These are phyloP conservation scores for Semnopithecus entellus DNA, from an alignment of 2,113 vertebrate genomes.

Conservation along the genomic window DNA sequence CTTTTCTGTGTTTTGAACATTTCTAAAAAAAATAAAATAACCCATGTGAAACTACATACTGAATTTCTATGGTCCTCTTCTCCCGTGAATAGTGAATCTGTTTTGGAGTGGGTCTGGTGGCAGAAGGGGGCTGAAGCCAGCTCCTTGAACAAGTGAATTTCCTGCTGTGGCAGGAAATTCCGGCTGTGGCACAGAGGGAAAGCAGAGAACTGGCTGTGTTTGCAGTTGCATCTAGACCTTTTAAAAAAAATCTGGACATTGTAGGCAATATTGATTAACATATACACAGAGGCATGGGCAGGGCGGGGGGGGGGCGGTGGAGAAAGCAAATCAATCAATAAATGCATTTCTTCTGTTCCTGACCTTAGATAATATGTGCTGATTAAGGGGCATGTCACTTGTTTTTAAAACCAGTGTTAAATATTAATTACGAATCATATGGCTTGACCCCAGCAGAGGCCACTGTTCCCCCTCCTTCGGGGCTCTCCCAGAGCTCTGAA, in stretches of 20 bases:
- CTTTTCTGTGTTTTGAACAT: neutral
- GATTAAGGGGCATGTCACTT: slow-evolving; percentile 31
- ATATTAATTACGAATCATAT: slow-evolving; percentile 56
- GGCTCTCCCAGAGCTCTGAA: neutral
- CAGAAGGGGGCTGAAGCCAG: neutral
- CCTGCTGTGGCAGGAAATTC: too few relatives aligned
- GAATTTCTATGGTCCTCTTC: neutral
- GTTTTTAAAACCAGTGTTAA: slow-evolving; percentile 53
- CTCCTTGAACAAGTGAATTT: neutral
- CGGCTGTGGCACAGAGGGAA: neutral
- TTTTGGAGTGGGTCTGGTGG: neutral
- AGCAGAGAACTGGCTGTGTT: neutral
- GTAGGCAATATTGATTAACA: slow-evolving; percentile 20
- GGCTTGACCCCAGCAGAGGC: neutral
- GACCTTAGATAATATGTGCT: slow-evolving; percentile 21
- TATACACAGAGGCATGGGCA: neutral
- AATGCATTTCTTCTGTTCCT: slow-evolving; percentile 15
- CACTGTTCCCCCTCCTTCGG: neutral
- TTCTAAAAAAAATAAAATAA: neutral
- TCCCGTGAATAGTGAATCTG: neutral
- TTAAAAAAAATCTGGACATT: neutral
- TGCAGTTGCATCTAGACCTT: neutral
- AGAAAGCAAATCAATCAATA: slow-evolving; percentile 21
- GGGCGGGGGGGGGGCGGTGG: accelerated
- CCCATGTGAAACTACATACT: accelerated